Conservation (phyloP, 2,888 invertebrate species). For the Spialia ferax region DNA sequence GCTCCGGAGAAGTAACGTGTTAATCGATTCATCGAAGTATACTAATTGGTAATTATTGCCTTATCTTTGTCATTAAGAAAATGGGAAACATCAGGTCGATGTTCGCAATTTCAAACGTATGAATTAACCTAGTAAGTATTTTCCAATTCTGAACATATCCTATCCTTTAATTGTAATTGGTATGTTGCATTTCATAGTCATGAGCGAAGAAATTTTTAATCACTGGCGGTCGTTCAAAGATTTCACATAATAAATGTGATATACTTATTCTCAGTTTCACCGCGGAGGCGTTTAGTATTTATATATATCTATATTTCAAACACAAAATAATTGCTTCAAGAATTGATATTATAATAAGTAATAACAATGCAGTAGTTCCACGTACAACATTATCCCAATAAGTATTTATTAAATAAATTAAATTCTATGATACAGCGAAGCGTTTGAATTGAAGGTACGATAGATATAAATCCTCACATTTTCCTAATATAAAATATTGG, state of each 20-base stretch:
- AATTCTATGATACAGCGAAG: neutral
- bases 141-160: too few relatives aligned
- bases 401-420: neutral
- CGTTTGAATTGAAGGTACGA: neutral
- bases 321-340: too few relatives aligned
- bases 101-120: neutral
- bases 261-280: too few relatives aligned
- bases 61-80: neutral
- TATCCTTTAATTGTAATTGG: too few relatives aligned
- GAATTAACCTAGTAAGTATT: neutral
- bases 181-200: too few relatives aligned
- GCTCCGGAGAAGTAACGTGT: neutral
- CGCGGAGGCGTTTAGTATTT: too few relatives aligned
- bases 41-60: constrained; percentile 10
- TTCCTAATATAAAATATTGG: constrained; percentile 28
- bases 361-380: neutral
- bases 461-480: constrained; percentile 10
- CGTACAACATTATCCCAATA: neutral
- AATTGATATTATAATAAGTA: too few relatives aligned
- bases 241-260: too few relatives aligned
- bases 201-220: too few relatives aligned
- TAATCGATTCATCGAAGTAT: constrained; percentile 16
- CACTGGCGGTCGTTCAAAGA: too few relatives aligned
- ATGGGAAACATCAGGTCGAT: neutral
- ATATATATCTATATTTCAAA: too few relatives aligned